A percentile compares a stretch with the other conserved stretches of the same genome.
phyloP scores from a whole-genome alignment of 2,797 vertebrate species.

The Threskiornis aethiopicus region DNA sequence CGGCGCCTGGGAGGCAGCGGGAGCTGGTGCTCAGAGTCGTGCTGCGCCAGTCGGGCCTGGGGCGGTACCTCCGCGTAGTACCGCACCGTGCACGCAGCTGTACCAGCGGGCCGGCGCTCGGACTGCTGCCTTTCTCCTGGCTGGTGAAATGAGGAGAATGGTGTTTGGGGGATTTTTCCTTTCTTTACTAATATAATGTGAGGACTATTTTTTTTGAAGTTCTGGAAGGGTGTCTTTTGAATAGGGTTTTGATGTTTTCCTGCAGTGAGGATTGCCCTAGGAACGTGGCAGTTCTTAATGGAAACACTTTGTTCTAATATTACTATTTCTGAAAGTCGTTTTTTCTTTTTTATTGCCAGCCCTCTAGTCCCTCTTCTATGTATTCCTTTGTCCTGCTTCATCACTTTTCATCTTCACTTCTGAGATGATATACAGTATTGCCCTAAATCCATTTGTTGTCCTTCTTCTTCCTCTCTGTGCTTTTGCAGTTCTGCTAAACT shows the following conservation, averaged over 20 bases:
- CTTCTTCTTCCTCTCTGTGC: background rate
- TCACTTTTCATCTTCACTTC: background rate
- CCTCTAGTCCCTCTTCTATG: background rate
- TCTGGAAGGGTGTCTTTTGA: background rate
- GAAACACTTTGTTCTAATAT: background rate
- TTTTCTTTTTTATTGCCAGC: background rate
- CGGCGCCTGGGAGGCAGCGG: accelerated
- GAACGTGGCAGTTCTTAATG: background rate
- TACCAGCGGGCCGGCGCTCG: accelerated
- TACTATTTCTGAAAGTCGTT: background rate
- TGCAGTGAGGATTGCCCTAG: background rate
- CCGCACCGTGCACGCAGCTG: accelerated
- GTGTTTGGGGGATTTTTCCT: background rate
- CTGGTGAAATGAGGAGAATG: background rate
- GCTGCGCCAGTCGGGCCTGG: background rate
- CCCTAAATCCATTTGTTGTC: background rate
- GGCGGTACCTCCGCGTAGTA: accelerated
- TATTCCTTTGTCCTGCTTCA: background rate
- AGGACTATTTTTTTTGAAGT: background rate
- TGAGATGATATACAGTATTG: background rate
- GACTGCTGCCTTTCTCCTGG: background rate
- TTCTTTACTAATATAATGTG: background rate
- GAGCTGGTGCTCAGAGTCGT: accelerated
- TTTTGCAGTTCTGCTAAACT: background rate
- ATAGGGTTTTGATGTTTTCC: background rate